Evolutionary conservation across 2,888 invertebrate species (phyloP).

Genomic region (Drosophila stalkeri): DNA sequence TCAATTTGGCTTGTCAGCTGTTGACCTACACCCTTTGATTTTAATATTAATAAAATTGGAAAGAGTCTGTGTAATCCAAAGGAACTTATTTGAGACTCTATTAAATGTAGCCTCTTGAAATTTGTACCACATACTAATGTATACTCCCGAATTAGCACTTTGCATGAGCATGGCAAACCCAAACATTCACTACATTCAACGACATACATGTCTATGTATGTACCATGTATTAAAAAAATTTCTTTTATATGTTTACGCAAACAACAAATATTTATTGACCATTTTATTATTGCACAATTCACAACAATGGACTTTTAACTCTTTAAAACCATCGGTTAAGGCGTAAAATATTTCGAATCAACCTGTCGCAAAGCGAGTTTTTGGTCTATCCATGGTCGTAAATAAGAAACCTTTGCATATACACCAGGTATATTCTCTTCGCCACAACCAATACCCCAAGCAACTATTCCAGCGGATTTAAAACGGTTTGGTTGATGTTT

Average conservation of each 20-base stretch:
- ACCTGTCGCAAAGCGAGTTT: conserved; percentile 79
- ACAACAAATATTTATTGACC: neutral
- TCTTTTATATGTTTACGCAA: neutral
- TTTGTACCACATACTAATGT: too few species aligned
- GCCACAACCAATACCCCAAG: conserved; percentile 94
- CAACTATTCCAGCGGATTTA: conserved; percentile 88
- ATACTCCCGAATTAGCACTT: too few species aligned
- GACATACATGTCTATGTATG: too few species aligned
- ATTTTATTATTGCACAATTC: conserved; percentile 6
- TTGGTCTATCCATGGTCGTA: conserved; percentile 90
- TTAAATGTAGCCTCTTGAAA: too few species aligned
- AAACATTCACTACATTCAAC: too few species aligned
- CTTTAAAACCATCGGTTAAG: conserved; percentile 35
- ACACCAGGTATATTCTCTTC: conserved; percentile 89
- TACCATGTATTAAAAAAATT: neutral
- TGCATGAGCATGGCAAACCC: too few species aligned
- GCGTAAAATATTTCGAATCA: conserved; percentile 62
- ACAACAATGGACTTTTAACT: neutral
- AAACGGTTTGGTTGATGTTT: conserved; percentile 74
- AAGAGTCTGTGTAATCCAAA: too few species aligned
- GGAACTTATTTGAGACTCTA: too few species aligned
- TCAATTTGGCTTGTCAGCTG: too few species aligned
- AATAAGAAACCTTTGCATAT: conserved; percentile 89
- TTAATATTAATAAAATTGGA: too few species aligned
- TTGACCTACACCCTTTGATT: too few species aligned